These are phyloP conservation scores for Caenorhabditis angaria DNA, from an alignment of 2,888 invertebrate genomes.

Conservation along the genomic window DNA sequence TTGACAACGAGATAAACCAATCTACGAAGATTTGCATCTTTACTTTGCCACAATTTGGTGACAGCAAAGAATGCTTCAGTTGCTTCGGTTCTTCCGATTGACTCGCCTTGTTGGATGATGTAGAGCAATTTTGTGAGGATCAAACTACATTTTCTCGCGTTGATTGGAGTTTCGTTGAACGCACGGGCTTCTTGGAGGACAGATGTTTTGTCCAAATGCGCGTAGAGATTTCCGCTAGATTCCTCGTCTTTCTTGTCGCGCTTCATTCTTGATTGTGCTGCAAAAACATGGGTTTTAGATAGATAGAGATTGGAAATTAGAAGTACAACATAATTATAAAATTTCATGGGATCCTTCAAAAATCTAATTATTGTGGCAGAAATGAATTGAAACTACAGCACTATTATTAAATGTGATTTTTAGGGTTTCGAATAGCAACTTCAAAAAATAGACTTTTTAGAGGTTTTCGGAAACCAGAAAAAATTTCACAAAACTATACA, in stretches of 20 bases:
- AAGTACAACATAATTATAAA: background rate
- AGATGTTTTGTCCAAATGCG: conserved; percentile 92
- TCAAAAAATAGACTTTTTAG: background rate
- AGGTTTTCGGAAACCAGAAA: background rate
- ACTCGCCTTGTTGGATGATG: conserved; percentile 88
- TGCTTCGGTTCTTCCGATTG: conserved; percentile 88
- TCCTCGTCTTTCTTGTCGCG: conserved; percentile 73
- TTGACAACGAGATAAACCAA: conserved; percentile 91
- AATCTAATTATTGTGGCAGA: no score
- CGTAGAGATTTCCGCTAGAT: conserved; percentile 84
- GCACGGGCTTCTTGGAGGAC: conserved; percentile 95
- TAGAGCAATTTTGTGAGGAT: conserved; percentile 95
- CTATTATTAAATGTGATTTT: no score
- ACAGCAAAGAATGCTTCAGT: conserved; percentile 99
- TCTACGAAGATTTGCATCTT: conserved; percentile 89
- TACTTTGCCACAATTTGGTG: conserved; percentile 97
- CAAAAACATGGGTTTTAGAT: no score
- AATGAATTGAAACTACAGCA: no score
- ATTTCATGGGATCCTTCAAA: no score
- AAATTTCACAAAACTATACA: background rate
- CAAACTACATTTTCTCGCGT: conserved; percentile 93
- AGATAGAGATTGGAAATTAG: background rate
- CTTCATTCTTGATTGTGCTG: conserved; percentile 57
- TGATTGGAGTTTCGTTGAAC: conserved; percentile 97
- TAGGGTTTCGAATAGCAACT: background rate